phyloP scores from a whole-genome alignment of 2,888 invertebrate genomes.

The Platycheirus rosarum region DNA sequence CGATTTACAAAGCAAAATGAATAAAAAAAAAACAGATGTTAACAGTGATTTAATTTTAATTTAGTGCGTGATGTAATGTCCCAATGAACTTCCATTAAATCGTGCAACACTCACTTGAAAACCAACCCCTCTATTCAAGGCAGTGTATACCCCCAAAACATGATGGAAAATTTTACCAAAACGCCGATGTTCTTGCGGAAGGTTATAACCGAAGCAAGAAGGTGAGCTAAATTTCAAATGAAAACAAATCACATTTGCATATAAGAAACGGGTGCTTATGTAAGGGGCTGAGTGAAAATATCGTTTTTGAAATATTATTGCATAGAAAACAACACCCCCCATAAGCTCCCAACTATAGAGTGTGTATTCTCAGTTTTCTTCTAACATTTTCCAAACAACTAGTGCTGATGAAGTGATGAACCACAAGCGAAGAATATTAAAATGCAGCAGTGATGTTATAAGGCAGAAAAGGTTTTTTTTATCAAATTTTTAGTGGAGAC shows the following conservation, averaged over 20 bases:
- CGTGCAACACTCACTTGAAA: slow-evolving; percentile 9
- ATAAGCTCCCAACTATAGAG: not conserved
- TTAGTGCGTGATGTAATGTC: slow-evolving; percentile 64
- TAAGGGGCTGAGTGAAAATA: slow-evolving; percentile 38
- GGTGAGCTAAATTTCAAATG: slow-evolving; percentile 73
- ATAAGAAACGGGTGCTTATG: slow-evolving; percentile 34
- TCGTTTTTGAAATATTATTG: not conserved
- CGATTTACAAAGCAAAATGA: slow-evolving; percentile 13
- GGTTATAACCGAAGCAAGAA: slow-evolving; percentile 80
- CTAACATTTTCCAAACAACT: slow-evolving; percentile 12
- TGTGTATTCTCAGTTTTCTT: not conserved
- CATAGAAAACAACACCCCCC: slow-evolving; percentile 2
- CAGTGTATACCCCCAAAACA: not conserved
- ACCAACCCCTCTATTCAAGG: slow-evolving; percentile 14
- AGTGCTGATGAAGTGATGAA: slow-evolving; percentile 5
- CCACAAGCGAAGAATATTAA: not conserved
- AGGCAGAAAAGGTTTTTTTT: too few species aligned
- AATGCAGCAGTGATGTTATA: too few species aligned
- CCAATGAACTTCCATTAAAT: slow-evolving; percentile 35
- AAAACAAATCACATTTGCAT: slow-evolving; percentile 39
- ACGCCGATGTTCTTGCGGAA: slow-evolving; percentile 82
- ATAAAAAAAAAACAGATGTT: slow-evolving; percentile 35
- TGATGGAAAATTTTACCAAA: slow-evolving; percentile 81
- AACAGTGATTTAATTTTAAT: slow-evolving; percentile 39
- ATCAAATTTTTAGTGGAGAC: too few species aligned